Conservation (phyloP, 2,888 invertebrate species). For the Lasioglossum calceatum region DNA sequence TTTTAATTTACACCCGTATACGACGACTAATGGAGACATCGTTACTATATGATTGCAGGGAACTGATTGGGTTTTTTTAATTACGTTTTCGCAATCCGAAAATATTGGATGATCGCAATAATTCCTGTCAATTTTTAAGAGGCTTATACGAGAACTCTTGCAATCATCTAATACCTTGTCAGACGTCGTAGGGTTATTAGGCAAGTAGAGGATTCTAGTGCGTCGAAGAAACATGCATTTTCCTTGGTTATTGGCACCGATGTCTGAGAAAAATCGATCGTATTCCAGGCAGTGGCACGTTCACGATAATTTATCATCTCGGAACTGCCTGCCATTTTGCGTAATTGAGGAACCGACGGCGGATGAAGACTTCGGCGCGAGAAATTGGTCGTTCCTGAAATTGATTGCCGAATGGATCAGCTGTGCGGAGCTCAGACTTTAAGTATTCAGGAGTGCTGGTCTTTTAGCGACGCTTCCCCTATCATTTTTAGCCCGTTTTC, state of each 20-base stretch:
- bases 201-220: neutral
- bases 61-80: neutral
- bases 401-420: conserved; percentile 65
- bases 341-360: conserved; percentile 68
- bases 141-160: neutral
- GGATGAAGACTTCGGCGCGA: conserved; percentile 66
- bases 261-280: conserved; percentile 66
- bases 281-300: conserved; percentile 54
- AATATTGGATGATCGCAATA: neutral
- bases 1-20: neutral
- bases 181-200: neutral
- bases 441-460: conserved; percentile 50
- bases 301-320: conserved; percentile 71
- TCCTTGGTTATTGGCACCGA: conserved; percentile 1
- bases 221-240: conserved; percentile 21
- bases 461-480: conserved; percentile 38
- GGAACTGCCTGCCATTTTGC: conserved; percentile 69
- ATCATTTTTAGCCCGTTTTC: conserved; percentile 39
- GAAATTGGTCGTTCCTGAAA: conserved; percentile 72
- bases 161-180: neutral
- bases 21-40: neutral
- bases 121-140: neutral
- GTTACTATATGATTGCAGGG: neutral
- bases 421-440: conserved; percentile 46
- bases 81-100: neutral